Percentiles rank a stretch among this genome's conserved stretches.
These are phyloP conservation scores for Diuraphis noxia DNA, from an alignment of 1,140 invertebrate genomes.

Conservation along the genomic window DNA sequence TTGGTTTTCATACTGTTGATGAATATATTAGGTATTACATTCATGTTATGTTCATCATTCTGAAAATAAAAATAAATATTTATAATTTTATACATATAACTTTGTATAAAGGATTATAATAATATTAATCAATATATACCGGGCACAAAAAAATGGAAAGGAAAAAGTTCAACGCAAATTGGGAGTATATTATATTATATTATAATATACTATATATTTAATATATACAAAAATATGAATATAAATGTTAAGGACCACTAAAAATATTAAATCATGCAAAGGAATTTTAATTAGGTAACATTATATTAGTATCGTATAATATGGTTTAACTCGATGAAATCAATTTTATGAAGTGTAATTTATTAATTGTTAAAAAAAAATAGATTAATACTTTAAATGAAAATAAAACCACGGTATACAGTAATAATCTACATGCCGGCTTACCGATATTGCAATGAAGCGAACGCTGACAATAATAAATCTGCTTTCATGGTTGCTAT, in stretches of 20 bases:
- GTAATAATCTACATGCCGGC: conserved; percentile 26
- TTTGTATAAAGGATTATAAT: neutral
- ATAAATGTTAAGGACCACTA: neutral
- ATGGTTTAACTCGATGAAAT: neutral
- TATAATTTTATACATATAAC: neutral
- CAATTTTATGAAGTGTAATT: neutral
- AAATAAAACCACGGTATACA: conserved; percentile 28
- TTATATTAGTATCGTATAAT: neutral
- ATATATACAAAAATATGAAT: neutral
- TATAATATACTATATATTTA: too few relatives aligned
- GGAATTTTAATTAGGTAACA: neutral
- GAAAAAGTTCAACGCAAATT: neutral
- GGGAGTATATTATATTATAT: too few relatives aligned
- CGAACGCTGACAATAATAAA: conserved; percentile 6
- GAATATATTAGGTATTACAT: neutral
- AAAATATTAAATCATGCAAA: conserved; percentile 11
- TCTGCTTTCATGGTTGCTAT: conserved; percentile 3
- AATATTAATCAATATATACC: conserved; percentile 4
- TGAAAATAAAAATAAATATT: neutral
- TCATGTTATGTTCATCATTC: neutral
- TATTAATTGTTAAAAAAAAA: neutral
- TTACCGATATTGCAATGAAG: conserved; percentile 20
- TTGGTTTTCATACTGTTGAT: neutral
- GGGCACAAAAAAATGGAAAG: neutral
- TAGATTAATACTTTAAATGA: neutral